Conservation (phyloP, 2,797 vertebrate species). For the Lagocephalus sceleratus region DNA sequence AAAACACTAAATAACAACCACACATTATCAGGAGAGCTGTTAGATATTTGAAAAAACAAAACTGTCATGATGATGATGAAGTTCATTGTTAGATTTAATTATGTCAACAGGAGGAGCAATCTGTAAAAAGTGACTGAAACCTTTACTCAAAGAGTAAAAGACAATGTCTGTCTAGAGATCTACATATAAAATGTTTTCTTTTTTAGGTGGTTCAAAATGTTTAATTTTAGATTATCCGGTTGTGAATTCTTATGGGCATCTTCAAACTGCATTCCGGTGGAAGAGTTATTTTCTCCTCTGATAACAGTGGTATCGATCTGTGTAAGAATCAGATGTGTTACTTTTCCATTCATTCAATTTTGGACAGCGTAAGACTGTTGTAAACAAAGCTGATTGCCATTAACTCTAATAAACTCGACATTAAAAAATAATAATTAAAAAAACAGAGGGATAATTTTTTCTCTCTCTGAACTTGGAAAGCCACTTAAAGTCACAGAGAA, state of each 20-base stretch:
- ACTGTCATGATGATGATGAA: neutral
- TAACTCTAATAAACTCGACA: constrained; percentile 39
- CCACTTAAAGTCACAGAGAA: constrained; percentile 55
- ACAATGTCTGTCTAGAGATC: too few relatives aligned
- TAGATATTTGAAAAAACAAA: neutral
- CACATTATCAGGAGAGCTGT: neutral
- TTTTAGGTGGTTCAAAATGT: neutral
- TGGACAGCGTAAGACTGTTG: constrained; percentile 24
- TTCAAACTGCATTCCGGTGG: too few relatives aligned
- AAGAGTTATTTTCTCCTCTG: constrained; percentile 1
- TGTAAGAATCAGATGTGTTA: constrained; percentile 45
- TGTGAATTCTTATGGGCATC: too few relatives aligned
- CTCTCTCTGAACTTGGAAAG: constrained; percentile 34
- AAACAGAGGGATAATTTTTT: constrained; percentile 10
- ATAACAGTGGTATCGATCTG: constrained; percentile 46
- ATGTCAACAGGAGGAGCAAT: too few relatives aligned
- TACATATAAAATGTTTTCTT: neutral
- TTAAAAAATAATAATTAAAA: constrained; percentile 4
- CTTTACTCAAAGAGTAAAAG: too few relatives aligned
- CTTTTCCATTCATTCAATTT: constrained; percentile 49
- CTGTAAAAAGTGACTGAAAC: too few relatives aligned
- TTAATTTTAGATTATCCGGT: too few relatives aligned
- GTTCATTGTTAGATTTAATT: neutral
- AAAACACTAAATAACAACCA: constrained; percentile 21
- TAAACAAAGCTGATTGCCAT: constrained; percentile 44